phyloP scores from a whole-genome alignment of 2,888 invertebrate species.

The Melieria picta region DNA sequence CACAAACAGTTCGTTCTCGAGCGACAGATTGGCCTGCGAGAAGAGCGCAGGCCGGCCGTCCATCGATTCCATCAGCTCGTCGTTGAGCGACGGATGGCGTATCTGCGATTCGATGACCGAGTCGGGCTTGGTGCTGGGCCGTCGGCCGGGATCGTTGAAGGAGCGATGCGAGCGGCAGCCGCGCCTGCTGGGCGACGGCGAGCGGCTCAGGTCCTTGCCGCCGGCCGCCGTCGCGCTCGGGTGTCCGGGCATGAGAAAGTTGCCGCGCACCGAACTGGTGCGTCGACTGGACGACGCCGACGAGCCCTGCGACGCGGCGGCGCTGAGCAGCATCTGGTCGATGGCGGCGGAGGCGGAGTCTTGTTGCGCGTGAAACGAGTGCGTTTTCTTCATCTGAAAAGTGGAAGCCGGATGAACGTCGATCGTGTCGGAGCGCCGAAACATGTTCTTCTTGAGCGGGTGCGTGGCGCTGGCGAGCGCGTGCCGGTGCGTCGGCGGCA shows the following conservation, averaged over 20 bases:
- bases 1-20: constrained; percentile 64
- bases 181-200: constrained; percentile 64
- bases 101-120: constrained; percentile 60
- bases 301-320: constrained; percentile 48
- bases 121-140: constrained; percentile 61
- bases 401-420: constrained; percentile 65
- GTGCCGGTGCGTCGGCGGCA: constrained; percentile 47
- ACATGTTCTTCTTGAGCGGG: constrained; percentile 63
- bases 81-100: constrained; percentile 65
- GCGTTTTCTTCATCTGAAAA: constrained; percentile 66
- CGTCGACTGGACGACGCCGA: constrained; percentile 60
- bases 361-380: constrained; percentile 66
- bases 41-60: constrained; percentile 53
- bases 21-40: constrained; percentile 59
- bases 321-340: constrained; percentile 55
- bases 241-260: constrained; percentile 63
- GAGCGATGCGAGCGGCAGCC: constrained; percentile 66
- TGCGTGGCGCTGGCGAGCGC: constrained; percentile 49
- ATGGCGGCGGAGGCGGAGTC: constrained; percentile 61
- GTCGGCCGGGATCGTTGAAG: constrained; percentile 61
- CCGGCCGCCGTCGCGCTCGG: constrained; percentile 43
- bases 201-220: constrained; percentile 59
- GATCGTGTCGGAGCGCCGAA: constrained; percentile 66
- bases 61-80: constrained; percentile 61
- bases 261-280: constrained; percentile 64